Base-by-base conservation (phyloP, 1,140 invertebrate genomes). In the Calephelis nemesis region DNA sequence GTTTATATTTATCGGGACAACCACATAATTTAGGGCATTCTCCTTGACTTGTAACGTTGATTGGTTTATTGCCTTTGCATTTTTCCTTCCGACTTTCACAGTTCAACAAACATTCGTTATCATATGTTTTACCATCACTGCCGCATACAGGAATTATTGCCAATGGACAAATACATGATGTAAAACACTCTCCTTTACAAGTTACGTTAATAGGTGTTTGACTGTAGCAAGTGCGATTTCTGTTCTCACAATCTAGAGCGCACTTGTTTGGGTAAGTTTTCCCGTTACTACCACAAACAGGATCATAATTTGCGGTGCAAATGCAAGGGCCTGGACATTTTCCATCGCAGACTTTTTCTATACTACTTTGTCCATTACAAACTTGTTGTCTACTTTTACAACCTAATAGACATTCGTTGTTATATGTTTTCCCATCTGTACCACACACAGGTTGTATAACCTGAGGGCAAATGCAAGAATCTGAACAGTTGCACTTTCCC, bases 391-490 rank as follows among this genome's bases (percentile, higher is more conserved):
- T 58, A 15, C 75, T 78, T 67, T 74, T 54, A 67, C 71, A 78
- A 1, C 64, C 60, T 9, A 78, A 48, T 19, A 47, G 5, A 47
- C 76, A 76, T 47, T 64, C 11, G 45, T 69, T 78, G 6, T 5
- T 7, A 48, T 75, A 75, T 12, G 73, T 72, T n/a, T 70, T 70
- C 12, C 63, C 68, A 39, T 77, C 69, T 15, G 47, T 67, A 1
- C 64, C 75, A 48, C 77, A 77, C 0, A 77, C 71, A n/a, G 80
- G 78, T 7, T 62, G 30, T 60, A 69, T 69, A 7, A 65, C 15
- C 52, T 7, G 9, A 4, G 73, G 15, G 52, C 78, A 79, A 30
- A 65, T 9, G 50, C 77, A 78, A 8, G 11, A 9, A 9, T 30
- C 50, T 19, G 50, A 54, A 54, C 50, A 54, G n/a, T 54, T 30